Percentiles rank a stretch among this genome's conserved stretches.
Conservation (phyloP, 2,797 vertebrate species). For the Fringilla coelebs region DNA sequence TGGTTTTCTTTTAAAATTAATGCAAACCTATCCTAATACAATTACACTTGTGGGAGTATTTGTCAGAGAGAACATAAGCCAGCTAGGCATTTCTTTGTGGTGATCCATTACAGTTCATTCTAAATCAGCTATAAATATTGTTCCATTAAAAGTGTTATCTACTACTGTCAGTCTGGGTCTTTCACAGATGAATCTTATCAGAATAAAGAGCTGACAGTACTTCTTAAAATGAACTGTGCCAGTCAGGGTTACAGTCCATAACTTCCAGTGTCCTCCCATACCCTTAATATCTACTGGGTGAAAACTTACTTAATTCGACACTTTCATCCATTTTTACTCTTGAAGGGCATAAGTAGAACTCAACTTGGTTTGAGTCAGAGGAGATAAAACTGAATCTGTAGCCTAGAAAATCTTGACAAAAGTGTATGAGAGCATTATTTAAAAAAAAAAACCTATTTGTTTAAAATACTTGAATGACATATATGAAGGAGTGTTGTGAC, state of each 20-base stretch:
- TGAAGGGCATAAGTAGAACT: not conserved
- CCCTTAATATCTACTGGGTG: not conserved
- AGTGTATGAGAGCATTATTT: not conserved
- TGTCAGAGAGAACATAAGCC: not conserved
- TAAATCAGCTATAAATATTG: conserved; percentile 12
- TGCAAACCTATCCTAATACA: not conserved
- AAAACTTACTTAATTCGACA: conserved; percentile 25
- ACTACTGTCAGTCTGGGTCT: not conserved
- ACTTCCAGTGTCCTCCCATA: not conserved
- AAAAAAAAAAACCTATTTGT: not conserved
- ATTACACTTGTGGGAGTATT: not conserved
- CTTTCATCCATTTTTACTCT: not conserved
- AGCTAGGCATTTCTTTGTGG: conserved; percentile 18
- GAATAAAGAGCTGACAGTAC: not conserved
- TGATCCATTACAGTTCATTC: not conserved
- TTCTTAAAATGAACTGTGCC: not conserved
- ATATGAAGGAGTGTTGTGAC: not conserved
- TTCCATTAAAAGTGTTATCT: conserved; percentile 6
- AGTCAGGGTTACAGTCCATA: not conserved
- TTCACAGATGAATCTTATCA: conserved; percentile 2
- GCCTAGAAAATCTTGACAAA: not conserved
- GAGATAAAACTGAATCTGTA: not conserved
- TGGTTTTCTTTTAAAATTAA: conserved; percentile 25
- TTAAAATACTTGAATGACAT: not conserved
- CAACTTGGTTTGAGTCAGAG: not conserved